phyloP scores from a whole-genome alignment of 2,797 vertebrate species.

The Psittacula echo region DNA sequence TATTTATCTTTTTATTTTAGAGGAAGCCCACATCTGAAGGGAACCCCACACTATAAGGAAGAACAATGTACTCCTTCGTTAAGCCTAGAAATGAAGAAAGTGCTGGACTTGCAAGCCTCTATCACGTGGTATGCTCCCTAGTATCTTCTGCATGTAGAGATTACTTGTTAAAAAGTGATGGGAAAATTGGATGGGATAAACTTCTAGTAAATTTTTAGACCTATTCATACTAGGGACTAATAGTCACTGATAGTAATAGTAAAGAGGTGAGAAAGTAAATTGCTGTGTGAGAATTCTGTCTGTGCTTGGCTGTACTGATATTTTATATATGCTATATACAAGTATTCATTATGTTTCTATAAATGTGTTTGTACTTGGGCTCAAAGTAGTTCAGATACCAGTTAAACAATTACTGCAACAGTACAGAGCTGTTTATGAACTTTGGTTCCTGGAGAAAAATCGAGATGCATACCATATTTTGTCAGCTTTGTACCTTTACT shows the following conservation, averaged over 20 bases:
- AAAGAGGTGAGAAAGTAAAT: background rate
- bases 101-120: slow-evolving; percentile 93
- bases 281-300: background rate
- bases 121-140: slow-evolving; percentile 87
- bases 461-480: background rate
- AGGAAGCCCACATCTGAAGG: slow-evolving; percentile 90
- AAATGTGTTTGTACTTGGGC: background rate
- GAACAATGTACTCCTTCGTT: slow-evolving; percentile 95
- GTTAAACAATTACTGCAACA: background rate
- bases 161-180: background rate
- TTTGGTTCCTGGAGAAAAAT: background rate
- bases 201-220: background rate
- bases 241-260: background rate
- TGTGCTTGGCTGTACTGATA: background rate
- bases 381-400: background rate
- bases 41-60: slow-evolving; percentile 92
- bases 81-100: slow-evolving; percentile 93
- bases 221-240: background rate
- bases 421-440: background rate
- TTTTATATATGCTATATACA: background rate
- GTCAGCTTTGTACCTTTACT: background rate
- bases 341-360: background rate
- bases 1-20: slow-evolving; percentile 73
- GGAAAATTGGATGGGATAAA: background rate
- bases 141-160: background rate